Evolutionary conservation across 2,888 invertebrate species (phyloP), one percentile per base, ranked within the genome.

Genomic region (Lampropteryx suffumata): DNA sequence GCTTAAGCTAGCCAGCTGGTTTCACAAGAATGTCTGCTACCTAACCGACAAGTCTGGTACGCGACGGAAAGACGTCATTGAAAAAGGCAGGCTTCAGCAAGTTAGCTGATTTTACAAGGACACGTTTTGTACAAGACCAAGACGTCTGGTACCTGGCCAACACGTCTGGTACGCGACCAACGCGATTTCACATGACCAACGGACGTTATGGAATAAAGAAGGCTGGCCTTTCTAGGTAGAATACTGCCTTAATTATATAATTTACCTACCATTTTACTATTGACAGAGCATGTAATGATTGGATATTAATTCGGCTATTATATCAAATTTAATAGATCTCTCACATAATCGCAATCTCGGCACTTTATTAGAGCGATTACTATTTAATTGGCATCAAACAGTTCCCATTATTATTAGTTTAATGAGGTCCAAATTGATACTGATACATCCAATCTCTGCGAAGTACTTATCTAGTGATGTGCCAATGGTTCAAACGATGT

Each of bases 391-490:
- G 55, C 56, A 60, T 41, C 44, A 56, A 51, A 62, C 60, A 47
- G 51, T 57, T 62, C 50, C 64, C 63, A 60, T 65, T 69, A 63
- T 62, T 57, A 67, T 69, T 57, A 57, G 58, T 57, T 57, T 69
- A 74, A 72, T 70, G 62, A 67, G 67, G 66, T 68, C 57, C 59
- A 65, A 71, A 70, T 68, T 69, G 68, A 68, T 66, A 67, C 48
- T 52, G 53, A 61, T 57, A 60, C 52, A 12, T 43, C 47, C 58
- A 60, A 40, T 35, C 35, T 35, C 13, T 27, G 33, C 24, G 27
- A 8, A 10, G 34, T 34, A 17, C 3, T 10, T 24, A 7, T 8
- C 3, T 37, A 37, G 27, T 14, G 28, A 28, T 33, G 33, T 27
- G 12, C 24, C 11, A 28, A n/a, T 1, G 28, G n/a, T 28, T 29